These are phyloP conservation scores for Drosophila rellima DNA, from an alignment of 2,888 invertebrate species.

Conservation along the genomic window DNA sequence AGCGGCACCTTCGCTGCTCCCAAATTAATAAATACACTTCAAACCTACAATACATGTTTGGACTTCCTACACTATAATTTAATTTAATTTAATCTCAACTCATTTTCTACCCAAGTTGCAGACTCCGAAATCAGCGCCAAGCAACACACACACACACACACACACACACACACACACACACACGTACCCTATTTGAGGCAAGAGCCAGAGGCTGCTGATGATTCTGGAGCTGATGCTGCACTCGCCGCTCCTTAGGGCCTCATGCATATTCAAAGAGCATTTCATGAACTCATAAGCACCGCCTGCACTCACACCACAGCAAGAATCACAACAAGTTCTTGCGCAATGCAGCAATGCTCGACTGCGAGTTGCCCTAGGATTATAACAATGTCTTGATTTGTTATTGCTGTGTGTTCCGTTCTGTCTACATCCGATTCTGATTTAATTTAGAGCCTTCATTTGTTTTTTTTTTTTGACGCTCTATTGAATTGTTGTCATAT, in stretches of 20 bases:
- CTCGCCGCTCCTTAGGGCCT: constrained; percentile 69
- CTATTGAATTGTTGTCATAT: too few species aligned
- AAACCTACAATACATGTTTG: too few species aligned
- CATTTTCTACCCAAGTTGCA: constrained; percentile 41
- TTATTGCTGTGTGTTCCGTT: too few species aligned
- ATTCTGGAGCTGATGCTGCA: constrained; percentile 41
- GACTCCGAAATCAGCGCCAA: constrained; percentile 52
- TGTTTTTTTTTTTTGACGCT: too few species aligned
- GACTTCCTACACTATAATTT: too few species aligned
- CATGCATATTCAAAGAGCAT: constrained; percentile 80
- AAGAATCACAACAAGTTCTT: constrained; percentile 14
- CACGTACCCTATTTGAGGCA: not conserved
- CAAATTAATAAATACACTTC: too few species aligned
- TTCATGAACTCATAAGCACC: constrained; percentile 79
- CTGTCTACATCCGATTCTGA: too few species aligned
- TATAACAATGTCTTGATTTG: not conserved
- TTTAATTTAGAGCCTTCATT: too few species aligned
- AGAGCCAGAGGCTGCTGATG: constrained; percentile 19
- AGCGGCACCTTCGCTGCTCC: too few species aligned
- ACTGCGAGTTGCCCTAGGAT: constrained; percentile 14
- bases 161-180: constrained; percentile 12
- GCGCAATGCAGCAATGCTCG: constrained; percentile 4
- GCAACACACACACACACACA: constrained; percentile 34
- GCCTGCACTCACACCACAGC: constrained; percentile 46
- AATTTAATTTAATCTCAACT: constrained; percentile 69